Percentiles rank a stretch among this genome's conserved stretches.
Conservation (phyloP, 2,797 vertebrate species). For the Anniella stebbinsi region DNA sequence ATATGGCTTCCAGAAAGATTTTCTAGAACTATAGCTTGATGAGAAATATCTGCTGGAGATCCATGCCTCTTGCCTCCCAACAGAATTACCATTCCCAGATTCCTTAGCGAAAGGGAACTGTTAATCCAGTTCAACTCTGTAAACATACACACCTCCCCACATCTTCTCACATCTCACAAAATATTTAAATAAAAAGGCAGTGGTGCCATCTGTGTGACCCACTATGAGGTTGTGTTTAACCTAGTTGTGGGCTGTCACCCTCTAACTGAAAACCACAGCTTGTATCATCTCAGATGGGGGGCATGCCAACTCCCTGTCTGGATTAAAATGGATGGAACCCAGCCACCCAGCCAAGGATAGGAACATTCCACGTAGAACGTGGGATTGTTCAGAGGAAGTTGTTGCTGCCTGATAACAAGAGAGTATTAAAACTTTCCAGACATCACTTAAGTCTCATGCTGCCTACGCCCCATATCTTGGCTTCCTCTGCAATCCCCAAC, state of each 20-base stretch:
- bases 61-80: neutral
- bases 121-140: neutral
- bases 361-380: rapidly evolving
- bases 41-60: neutral
- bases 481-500: neutral
- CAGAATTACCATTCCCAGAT: neutral
- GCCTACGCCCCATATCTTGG: neutral
- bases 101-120: neutral
- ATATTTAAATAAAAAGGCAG: neutral
- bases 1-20: neutral
- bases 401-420: rapidly evolving
- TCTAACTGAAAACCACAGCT: neutral
- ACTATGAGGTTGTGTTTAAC: neutral
- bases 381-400: rapidly evolving
- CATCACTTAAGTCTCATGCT: neutral
- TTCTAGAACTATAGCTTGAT: neutral
- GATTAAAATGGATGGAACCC: neutral
- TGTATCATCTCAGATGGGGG: neutral
- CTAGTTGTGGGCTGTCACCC: neutral
- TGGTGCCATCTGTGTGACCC: neutral
- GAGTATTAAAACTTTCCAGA: rapidly evolving
- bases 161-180: neutral
- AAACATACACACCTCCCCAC: neutral
- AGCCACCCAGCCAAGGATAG: neutral
- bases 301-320: neutral